These are phyloP conservation scores for Dendronephthya gigantea DNA, from an alignment of 64 coral and sea anemone species.

Conservation along the genomic window DNA sequence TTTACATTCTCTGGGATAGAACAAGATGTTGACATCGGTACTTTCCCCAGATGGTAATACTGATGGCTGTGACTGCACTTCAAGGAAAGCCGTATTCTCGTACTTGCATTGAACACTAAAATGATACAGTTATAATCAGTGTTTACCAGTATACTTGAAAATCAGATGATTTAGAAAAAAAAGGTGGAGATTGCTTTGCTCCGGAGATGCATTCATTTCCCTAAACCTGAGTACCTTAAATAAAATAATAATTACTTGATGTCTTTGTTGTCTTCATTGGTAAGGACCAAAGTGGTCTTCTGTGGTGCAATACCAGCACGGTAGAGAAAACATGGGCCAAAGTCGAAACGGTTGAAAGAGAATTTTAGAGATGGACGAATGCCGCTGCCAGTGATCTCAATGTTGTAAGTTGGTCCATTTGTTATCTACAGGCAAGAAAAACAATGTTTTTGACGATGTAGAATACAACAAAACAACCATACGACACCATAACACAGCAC, in stretches of 20 bases:
- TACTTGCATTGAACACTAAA: constrained; percentile 74
- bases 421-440: constrained; percentile 48
- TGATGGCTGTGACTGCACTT: constrained; percentile 53
- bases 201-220: background rate
- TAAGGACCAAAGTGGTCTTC: constrained; percentile 51
- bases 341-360: constrained; percentile 70
- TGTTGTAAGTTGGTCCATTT: constrained; percentile 76
- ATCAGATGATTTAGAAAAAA: too few relatives aligned
- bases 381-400: constrained; percentile 71
- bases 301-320: constrained; percentile 87
- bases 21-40: constrained; percentile 59
- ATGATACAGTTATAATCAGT: background rate
- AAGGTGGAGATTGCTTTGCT: too few relatives aligned
- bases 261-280: constrained; percentile 83
- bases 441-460: too few relatives aligned
- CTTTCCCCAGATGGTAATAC: constrained; percentile 54
- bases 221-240: background rate
- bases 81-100: constrained; percentile 58
- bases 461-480: too few relatives aligned
- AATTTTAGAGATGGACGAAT: constrained; percentile 70
- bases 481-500: too few relatives aligned
- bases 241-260: constrained; percentile 43
- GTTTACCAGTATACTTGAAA: too few relatives aligned
- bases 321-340: constrained; percentile 98
- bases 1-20: constrained; percentile 87